Base-by-base conservation (phyloP, 1,140 invertebrate genomes). In the Heliothis virescens region DNA sequence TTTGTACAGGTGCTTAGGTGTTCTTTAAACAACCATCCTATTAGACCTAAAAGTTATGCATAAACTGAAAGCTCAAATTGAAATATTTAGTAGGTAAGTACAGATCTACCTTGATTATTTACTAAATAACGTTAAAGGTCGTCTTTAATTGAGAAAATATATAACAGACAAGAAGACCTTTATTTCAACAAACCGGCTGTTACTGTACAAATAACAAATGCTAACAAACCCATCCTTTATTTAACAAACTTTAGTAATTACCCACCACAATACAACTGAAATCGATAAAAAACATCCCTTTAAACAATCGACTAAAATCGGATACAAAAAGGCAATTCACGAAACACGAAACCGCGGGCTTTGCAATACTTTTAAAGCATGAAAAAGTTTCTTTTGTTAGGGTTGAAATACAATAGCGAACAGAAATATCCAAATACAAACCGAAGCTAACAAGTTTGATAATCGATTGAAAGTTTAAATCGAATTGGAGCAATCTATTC, bases 241-340 rank as follows among this genome's bases (percentile, higher is more conserved):
- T 65, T 10, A 48, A 16, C 62, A 48, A 29, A 65, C 62, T 18
- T 59, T 11, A 18, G 5, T 65, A 65, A 65, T 48, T 18, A 65
- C 62, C 7, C n/a, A 16, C n/a, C 41, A 63, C 59, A 60, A 60
- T 34, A 65, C 62, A 48, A 47, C 16, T n/a, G 13, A 18, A 26
- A 52, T 52, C 48, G 48, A 69, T 52, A 52, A 18, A 18, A 34
- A 65, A 69, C 47, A 69, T 52, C 21, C 34, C 16, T 26, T 52
- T 13, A 15, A 69, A 18, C 65, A 69, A 69, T 69, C 48, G 47
- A 48, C 1, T 69, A 11, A 69, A 69, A 50, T 52, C 48, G 48
- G 21, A 69, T 69, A 52, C 65, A 69, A 69, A 69, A 69, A 52
- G 65, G 65, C 65, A 65, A 65, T 65, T 59, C 57, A 26, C 60